Evolutionary conservation across 23 tunicate species (phyloP).

Genomic region (Oikopleura vanhoeffeni): DNA sequence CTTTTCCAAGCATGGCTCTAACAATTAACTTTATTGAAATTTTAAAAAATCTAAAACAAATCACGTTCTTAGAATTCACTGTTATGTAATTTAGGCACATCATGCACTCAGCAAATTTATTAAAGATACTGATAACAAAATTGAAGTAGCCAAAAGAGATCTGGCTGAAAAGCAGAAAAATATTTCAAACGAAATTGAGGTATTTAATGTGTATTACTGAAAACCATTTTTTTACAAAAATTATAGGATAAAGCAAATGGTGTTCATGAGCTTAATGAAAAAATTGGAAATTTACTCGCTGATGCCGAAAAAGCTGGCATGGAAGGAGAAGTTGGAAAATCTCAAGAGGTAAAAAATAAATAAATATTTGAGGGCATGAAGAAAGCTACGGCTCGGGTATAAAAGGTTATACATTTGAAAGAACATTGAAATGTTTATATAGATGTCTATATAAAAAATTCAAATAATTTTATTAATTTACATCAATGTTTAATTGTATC

Average conservation of each 20-base stretch:
- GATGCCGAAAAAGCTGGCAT: slow-evolving; percentile 71
- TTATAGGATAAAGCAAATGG: slow-evolving; percentile 19
- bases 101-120: slow-evolving; percentile 43
- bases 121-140: slow-evolving; percentile 58
- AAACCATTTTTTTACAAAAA: neutral
- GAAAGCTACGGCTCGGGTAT: no score
- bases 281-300: slow-evolving; percentile 61
- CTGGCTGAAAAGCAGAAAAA: slow-evolving; percentile 90
- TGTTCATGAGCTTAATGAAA: slow-evolving; percentile 68
- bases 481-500: no score
- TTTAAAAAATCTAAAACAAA: no score
- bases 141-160: slow-evolving; percentile 46
- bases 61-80: no score
- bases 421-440: no score
- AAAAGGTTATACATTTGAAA: no score
- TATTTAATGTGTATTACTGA: slow-evolving; percentile 31
- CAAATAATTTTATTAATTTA: no score
- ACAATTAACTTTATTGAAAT: no score
- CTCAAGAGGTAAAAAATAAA: slow-evolving; percentile 18
- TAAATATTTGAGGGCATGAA: no score
- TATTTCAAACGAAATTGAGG: slow-evolving; percentile 46
- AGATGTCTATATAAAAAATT: no score
- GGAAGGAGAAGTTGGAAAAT: slow-evolving; percentile 79
- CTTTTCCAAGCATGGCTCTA: no score
- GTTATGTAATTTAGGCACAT: slow-evolving; percentile 32